Evolutionary conservation across 1,140 invertebrate species (phyloP), one percentile per base, ranked within the genome.

Genomic region (Drosophila tristis): DNA sequence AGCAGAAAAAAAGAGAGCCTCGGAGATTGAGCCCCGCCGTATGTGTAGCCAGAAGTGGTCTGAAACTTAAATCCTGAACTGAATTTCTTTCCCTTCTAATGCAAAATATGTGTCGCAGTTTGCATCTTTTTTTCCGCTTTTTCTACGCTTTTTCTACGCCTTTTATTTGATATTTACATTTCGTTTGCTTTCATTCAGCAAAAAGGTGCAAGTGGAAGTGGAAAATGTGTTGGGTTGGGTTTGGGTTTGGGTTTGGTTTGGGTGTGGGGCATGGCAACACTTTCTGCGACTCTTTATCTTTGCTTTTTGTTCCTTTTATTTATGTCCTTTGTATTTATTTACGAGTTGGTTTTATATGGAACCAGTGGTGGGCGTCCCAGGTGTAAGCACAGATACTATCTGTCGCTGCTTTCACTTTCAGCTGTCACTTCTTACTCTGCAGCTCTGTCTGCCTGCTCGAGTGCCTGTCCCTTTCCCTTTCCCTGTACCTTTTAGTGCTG

Each of bases 111-210:
- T 66, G 66, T 56, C 29, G 44, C 51, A 39, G 4, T 70, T 68
- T 25, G 7, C 62, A 16, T 9, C 62, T 16, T 9, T 9, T 5
- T 16, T 1, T 16, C 0, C 16, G 16, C 62, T 16, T 9, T 9
- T 5, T 16, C 16, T 16, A 16, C 16, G 16, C 62, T 16, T 9
- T 60, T 60, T 42, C 48, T 29, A 35, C 39, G 63, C 63, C 16
- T 58, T 70, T 68, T 70, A 70, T 68, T 70, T 70, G 65, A 71
- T 70, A 71, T 70, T 71, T 71, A 71, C 67, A 58, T 71, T 58
- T 50, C 20, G 35, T 31, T 50, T 25, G 66, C 66, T 70, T 68
- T 70, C 66, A 70, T 35, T 44, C 35, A 39, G 47, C 8, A 25
- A 25, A 25, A 50, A 31, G 29, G 29, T 29, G 29, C 5, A 29